phyloP scores from a whole-genome alignment of 2,113 vertebrate species.

The Alligator sinensis region DNA sequence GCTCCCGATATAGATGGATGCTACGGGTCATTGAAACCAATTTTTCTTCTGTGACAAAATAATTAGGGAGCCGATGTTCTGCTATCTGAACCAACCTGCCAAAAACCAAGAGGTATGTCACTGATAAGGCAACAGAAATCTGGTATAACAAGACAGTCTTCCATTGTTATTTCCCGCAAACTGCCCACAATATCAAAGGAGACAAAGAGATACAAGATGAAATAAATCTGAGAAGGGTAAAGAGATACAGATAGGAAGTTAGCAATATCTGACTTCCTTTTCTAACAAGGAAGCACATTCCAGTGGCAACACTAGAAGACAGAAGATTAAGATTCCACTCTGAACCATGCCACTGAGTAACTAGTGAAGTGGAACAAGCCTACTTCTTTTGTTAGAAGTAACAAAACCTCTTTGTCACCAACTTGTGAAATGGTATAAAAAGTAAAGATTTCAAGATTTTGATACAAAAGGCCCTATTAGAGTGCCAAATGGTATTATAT shows the following conservation, averaged over 20 bases:
- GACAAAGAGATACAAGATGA: not conserved
- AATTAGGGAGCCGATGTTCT: conserved; percentile 80
- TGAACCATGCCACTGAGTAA: not conserved
- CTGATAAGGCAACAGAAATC: not conserved
- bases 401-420: accelerated
- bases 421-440: not conserved
- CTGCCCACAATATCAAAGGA: not conserved
- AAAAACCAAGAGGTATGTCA: not conserved
- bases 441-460: not conserved
- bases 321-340: not conserved
- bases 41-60: conserved; percentile 81
- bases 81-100: conserved; percentile 85
- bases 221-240: not conserved
- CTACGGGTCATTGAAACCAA: conserved; percentile 80
- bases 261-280: not conserved
- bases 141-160: not conserved
- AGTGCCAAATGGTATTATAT: not conserved
- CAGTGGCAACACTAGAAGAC: not conserved
- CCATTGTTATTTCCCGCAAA: not conserved
- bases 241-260: not conserved
- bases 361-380: not conserved
- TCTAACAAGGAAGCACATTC: not conserved
- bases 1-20: conserved; percentile 84
- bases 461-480: not conserved
- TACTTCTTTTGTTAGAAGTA: not conserved